Evolutionary conservation across 2,797 vertebrate species (phyloP), one percentile per base, ranked within the genome.

Genomic region (Crax fasciolata): DNA sequence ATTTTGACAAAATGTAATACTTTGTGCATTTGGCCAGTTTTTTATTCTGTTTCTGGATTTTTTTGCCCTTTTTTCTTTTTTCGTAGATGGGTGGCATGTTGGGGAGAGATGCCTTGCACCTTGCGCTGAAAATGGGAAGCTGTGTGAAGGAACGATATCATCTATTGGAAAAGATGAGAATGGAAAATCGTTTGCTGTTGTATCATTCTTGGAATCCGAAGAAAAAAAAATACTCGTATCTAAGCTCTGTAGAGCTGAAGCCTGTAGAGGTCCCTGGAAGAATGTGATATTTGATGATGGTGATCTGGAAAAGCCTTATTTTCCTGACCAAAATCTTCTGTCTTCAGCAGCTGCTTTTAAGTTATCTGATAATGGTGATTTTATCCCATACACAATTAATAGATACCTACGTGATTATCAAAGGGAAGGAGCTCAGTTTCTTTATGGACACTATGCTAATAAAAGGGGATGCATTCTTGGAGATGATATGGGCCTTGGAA

Each of bases 401-500:
- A 98, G 99, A 95, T 99, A 99, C 89, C 96, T 99, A 79, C 98
- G 99, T 96, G 98, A 99, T 97, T 99, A 99, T 95, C 99, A 99
- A 94, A 98, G 99, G 75, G 98, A 99, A 84, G 99, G 99, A 55
- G 98, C 98, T 59, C 97, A 97, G 71, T 99, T 99, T 95, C 98
- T 99, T 48, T 98, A 99, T 94, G 95, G 91, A 84, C 99, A 98
- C 90, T 99, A 98, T 70, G 77, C 96, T 76, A 93, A 82, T 59
- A 98, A 98, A 91, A 98, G 95, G 90, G 99, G 99, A 0, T 99
- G 99, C 96, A 98, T 99, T 96, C 98, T 99, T 89, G 99, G 99
- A 63, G 99, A 99, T 89, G 99, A 99, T 94, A 99, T 99, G 99
- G 99, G 99, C 54, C 98, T 99, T 82, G 99, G 99, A 88, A 99